Evolutionary conservation across 2,888 invertebrate species (phyloP).

Genomic region (Eledone cirrhosa): DNA sequence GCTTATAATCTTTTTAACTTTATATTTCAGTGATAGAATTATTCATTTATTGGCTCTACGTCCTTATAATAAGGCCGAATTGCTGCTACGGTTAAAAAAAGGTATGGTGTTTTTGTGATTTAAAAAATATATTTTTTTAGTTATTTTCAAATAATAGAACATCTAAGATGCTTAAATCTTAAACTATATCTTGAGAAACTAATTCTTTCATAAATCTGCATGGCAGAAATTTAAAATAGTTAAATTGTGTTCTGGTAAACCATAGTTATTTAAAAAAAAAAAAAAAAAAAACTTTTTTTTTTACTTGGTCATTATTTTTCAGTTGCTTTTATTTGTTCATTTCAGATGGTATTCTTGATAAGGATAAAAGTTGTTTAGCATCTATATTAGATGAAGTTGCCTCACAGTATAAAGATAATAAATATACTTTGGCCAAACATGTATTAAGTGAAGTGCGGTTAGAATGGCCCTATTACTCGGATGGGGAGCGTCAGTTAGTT

Average conservation of each 20-base stretch:
- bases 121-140: too few relatives aligned
- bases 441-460: constrained; percentile 88
- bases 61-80: constrained; percentile 92
- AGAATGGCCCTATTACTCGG: constrained; percentile 89
- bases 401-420: constrained; percentile 78
- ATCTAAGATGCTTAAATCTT: too few relatives aligned
- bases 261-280: too few relatives aligned
- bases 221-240: too few relatives aligned
- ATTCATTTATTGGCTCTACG: constrained; percentile 92
- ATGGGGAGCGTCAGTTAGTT: constrained; percentile 84
- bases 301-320: neutral
- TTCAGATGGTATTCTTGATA: constrained; percentile 87
- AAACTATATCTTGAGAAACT: too few relatives aligned
- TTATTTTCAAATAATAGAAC: too few relatives aligned
- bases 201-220: too few relatives aligned
- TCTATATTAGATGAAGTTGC: constrained; percentile 84
- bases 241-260: too few relatives aligned
- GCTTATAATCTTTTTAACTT: constrained; percentile 57
- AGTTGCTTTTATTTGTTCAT: constrained; percentile 41
- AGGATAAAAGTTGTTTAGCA: constrained; percentile 80
- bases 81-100: constrained; percentile 79
- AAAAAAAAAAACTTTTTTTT: too few relatives aligned
- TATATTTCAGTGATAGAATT: constrained; percentile 84
- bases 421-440: constrained; percentile 85
- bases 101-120: constrained; percentile 69